phyloP scores from a whole-genome alignment of 1,140 invertebrate genomes.

The Drosophila ohnishii region DNA sequence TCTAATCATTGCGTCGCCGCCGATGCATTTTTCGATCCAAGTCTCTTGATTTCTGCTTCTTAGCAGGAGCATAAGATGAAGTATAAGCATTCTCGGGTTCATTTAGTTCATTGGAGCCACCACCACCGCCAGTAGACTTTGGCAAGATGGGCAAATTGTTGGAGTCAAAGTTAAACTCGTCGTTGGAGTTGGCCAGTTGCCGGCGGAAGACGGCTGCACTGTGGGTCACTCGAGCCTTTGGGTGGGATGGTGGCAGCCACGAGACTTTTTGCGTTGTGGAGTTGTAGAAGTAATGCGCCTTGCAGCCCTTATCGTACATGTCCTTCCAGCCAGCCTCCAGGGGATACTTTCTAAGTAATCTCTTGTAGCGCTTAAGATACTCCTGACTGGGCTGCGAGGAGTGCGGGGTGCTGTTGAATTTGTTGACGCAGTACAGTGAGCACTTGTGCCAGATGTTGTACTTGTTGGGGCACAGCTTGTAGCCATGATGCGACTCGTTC shows the following conservation, averaged over 20 bases:
- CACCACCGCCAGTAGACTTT: slow-evolving; percentile 2
- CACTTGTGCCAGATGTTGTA: slow-evolving; percentile 98
- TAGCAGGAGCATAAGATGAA: slow-evolving; percentile 20
- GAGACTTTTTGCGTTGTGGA: slow-evolving; percentile 86
- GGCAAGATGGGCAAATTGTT: slow-evolving; percentile 22
- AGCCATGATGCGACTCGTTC: slow-evolving; percentile 85
- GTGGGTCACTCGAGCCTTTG: slow-evolving; percentile 91
- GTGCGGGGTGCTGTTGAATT: slow-evolving; percentile 91
- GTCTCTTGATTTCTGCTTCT: slow-evolving; percentile 61
- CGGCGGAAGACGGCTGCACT: slow-evolving; percentile 92
- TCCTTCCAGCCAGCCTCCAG: slow-evolving; percentile 96
- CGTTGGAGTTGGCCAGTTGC: slow-evolving; percentile 83
- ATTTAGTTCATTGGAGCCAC: slow-evolving; percentile 14
- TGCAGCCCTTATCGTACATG: slow-evolving; percentile 93
- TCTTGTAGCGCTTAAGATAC: slow-evolving; percentile 89
- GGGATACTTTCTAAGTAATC: slow-evolving; percentile 94
- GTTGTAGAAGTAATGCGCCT: slow-evolving; percentile 82
- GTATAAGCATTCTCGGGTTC: slow-evolving; percentile 32
- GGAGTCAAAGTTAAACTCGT: slow-evolving; percentile 57
- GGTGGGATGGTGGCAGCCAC: slow-evolving; percentile 96
- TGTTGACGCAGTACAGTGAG: slow-evolving; percentile 92
- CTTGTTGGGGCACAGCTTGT: slow-evolving; percentile 96
- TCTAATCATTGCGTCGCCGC: slow-evolving; percentile 48
- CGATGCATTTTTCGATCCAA: slow-evolving; percentile 57
- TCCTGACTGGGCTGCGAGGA: slow-evolving; percentile 87